These are phyloP conservation scores for Drosophila takahashii DNA, from an alignment of 1,140 invertebrate genomes.

Conservation along the genomic window DNA sequence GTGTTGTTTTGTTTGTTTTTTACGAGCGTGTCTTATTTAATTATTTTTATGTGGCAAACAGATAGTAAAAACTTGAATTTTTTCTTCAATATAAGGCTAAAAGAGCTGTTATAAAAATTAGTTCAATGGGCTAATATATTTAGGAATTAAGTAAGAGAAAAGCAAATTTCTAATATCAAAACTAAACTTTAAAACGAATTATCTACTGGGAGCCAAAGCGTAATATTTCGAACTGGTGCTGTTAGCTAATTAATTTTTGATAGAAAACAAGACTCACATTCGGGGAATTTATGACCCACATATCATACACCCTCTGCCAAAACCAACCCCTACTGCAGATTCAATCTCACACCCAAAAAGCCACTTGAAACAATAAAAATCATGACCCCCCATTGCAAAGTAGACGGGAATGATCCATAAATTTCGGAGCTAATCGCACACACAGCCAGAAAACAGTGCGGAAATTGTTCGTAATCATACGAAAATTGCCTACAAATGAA, in stretches of 20 bases:
- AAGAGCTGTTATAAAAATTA: conserved; percentile 59
- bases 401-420: conserved; percentile 59
- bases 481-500: conserved; percentile 82
- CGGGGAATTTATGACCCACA: conserved; percentile 54
- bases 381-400: conserved; percentile 37
- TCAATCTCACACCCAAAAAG: neutral
- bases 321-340: neutral
- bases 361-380: conserved; percentile 68
- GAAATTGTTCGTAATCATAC: conserved; percentile 72
- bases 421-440: conserved; percentile 70
- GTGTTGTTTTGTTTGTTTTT: conserved; percentile 25
- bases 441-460: conserved; percentile 29
- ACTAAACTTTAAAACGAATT: neutral
- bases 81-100: conserved; percentile 12
- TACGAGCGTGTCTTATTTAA: conserved; percentile 72
- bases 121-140: conserved; percentile 28
- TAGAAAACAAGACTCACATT: conserved; percentile 1
- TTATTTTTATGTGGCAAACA: conserved; percentile 65
- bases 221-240: neutral
- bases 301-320: conserved; percentile 25
- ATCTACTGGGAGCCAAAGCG: neutral
- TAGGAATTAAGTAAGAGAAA: neutral
- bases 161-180: neutral
- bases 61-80: conserved; percentile 51
- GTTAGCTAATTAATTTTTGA: conserved; percentile 14